Conservation (phyloP, 2,797 vertebrate species). For the Tokudaia tokunoshimensis region DNA sequence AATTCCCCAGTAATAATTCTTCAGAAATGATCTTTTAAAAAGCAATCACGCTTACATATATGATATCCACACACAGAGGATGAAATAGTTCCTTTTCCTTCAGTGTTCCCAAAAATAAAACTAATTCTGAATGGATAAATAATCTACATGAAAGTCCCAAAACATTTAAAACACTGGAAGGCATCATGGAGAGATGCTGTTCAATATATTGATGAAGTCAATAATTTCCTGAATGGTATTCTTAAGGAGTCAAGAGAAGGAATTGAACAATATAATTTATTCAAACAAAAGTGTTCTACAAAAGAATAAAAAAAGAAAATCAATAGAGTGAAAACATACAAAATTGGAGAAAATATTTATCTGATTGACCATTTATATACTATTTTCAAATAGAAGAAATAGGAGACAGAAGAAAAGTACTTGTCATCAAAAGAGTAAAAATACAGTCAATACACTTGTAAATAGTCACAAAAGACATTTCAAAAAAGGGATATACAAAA, state of each 20-base stretch:
- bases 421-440: neutral
- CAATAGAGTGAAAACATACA: neutral
- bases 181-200: neutral
- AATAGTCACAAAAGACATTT: neutral
- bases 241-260: neutral
- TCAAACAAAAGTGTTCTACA: neutral
- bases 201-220: neutral
- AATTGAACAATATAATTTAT: neutral
- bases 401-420: neutral
- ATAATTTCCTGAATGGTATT: neutral
- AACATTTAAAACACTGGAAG: neutral
- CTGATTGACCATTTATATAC: neutral
- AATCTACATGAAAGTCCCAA: neutral
- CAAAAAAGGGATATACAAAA: neutral
- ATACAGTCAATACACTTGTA: neutral
- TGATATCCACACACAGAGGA: neutral
- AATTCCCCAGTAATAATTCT: neutral
- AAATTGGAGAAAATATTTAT: neutral
- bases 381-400: neutral
- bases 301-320: neutral
- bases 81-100: neutral
- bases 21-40: neutral
- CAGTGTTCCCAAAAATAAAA: neutral
- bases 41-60: neutral
- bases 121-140: neutral